Base-by-base conservation (phyloP, 53 echinoderm and acorn worm genomes). In the Echinarachnius parma region DNA sequence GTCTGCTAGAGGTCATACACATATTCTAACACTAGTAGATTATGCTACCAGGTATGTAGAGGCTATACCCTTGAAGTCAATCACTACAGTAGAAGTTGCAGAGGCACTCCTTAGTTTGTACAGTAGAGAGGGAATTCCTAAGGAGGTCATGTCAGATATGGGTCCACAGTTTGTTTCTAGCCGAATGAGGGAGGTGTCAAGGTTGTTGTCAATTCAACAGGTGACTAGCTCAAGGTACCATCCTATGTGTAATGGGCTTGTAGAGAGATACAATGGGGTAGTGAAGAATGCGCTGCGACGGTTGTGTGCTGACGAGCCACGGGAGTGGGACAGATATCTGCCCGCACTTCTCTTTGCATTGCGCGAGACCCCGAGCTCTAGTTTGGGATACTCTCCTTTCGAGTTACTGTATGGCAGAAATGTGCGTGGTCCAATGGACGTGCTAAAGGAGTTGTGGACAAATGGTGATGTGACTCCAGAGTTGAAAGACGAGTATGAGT, bases 91-190 rank as follows among this genome's bases (percentile, higher is more conserved):
- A 28, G 61, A 70, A 5, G 78, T 81, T 13, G 81, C 81, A 1
- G 81, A 81, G 30, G 72, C 71, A 27, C 35, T 81, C n/a, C 71
- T 81, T 18, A 42, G 44, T n/a, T 24, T 81, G 2, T 81, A 75
- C 31, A 75, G 75, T 32, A 45, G 81, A 66, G 61, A 74, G 24
- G 61, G 81, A 0, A 59, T 81, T 36, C 81, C 81, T 1, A 74
- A 33, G 5, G 75, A 75, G 24, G 54, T 81, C 19, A 33, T 75
- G 28, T 75, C 82, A 60, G 75, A 81, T 46, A 31, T 53, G 16
- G 80, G 80, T 30, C 69, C 66, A 20, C 70, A 80, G 70, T 80
- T 71, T 71, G 70, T 80, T 29, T 80, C 81, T 2, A 69, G 75
- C 9, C 5, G 72, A 8, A 81, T 65, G 65, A 65, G 4, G 31